A percentile compares a stretch with the other conserved stretches of the same genome.
Evolutionary conservation across 2,797 vertebrate species (phyloP).

Genomic region (Sebastes itinus): DNA sequence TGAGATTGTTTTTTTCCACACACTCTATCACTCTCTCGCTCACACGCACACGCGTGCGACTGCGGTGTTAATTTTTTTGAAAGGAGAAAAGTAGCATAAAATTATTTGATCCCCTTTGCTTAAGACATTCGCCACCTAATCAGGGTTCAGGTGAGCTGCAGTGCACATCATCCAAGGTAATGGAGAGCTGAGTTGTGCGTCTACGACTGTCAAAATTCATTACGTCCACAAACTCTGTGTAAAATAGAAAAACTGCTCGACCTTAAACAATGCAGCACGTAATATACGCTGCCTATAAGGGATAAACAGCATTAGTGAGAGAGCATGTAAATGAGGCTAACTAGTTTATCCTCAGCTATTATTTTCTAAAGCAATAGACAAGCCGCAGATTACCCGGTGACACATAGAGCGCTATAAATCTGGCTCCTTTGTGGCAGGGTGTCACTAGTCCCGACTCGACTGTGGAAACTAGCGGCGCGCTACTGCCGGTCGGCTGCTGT

Average conservation of each 20-base stretch:
- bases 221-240: slow-evolving; percentile 20
- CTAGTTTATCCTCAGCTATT: slow-evolving; percentile 49
- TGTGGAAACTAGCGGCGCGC: slow-evolving; percentile 32
- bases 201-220: slow-evolving; percentile 57
- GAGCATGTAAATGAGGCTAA: slow-evolving; percentile 48
- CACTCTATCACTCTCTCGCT: slow-evolving; percentile 78
- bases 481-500: slow-evolving; percentile 30
- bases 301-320: slow-evolving; percentile 47
- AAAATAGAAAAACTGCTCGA: slow-evolving; percentile 34
- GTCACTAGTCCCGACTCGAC: slow-evolving; percentile 50
- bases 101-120: slow-evolving; percentile 79
- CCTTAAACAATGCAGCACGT: slow-evolving; percentile 44
- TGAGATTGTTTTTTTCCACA: slow-evolving; percentile 88
- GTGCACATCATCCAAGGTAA: slow-evolving; percentile 46
- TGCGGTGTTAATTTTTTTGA: slow-evolving; percentile 76
- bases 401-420: slow-evolving; percentile 62
- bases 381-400: slow-evolving; percentile 58
- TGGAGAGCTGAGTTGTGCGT: slow-evolving; percentile 31
- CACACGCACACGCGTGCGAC: slow-evolving; percentile 62
- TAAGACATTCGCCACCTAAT: slow-evolving; percentile 72
- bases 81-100: slow-evolving; percentile 85
- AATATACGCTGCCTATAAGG: slow-evolving; percentile 13
- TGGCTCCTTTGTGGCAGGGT: slow-evolving; percentile 54
- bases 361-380: slow-evolving; percentile 53
- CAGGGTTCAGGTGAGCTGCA: slow-evolving; percentile 72